phyloP scores from a whole-genome alignment of 1,140 invertebrate species.

The Scylla paramamosain region DNA sequence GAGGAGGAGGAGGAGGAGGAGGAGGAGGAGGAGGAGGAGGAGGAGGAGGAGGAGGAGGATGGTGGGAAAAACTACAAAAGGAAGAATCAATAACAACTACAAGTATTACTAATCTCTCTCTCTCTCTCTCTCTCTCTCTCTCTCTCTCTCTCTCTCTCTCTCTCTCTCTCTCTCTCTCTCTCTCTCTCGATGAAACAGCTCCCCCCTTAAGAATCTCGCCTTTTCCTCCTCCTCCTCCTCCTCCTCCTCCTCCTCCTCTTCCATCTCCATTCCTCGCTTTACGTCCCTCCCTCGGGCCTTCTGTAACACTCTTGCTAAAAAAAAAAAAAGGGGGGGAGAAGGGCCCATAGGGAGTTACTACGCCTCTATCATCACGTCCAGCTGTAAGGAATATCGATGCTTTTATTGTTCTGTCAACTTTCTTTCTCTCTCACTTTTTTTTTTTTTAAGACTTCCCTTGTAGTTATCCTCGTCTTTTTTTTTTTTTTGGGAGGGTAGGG shows the following conservation, averaged over 20 bases:
- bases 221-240: neutral
- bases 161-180: constrained; percentile 6
- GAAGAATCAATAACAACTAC: neutral
- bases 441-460: neutral
- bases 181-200: neutral
- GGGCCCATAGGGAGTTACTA: neutral
- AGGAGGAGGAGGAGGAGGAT: neutral
- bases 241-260: neutral
- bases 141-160: neutral
- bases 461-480: neutral
- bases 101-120: no score
- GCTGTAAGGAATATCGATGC: neutral
- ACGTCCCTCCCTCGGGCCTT: no score
- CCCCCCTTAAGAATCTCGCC: neutral
- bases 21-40: no score
- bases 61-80: neutral
- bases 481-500: no score
- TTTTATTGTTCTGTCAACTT: neutral
- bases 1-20: no score
- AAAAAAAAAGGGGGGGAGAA: neutral
- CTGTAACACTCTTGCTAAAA: neutral
- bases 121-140: constrained; percentile 14
- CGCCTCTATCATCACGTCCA: neutral
- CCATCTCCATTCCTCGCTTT: no score
- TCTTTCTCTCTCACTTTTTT: no score